These are phyloP conservation scores for Brienomyrus longianalis DNA, from an alignment of 2,113 vertebrate genomes.

Conservation along the genomic window DNA sequence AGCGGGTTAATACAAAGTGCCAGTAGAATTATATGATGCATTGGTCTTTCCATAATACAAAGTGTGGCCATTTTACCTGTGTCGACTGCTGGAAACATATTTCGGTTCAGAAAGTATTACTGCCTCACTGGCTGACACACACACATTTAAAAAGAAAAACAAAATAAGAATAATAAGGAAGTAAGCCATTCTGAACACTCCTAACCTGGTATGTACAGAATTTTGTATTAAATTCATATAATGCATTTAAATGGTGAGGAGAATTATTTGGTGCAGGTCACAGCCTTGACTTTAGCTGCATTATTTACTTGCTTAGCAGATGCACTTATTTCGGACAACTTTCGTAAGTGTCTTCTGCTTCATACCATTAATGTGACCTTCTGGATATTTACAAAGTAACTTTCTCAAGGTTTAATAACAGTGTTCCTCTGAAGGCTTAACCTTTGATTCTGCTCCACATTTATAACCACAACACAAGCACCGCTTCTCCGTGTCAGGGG, in stretches of 20 bases:
- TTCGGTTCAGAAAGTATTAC: background rate
- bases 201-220: background rate
- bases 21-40: background rate
- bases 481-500: background rate
- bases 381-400: background rate
- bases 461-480: background rate
- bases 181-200: background rate
- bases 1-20: slow-evolving; percentile 3
- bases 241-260: background rate
- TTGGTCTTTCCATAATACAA: background rate
- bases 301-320: background rate
- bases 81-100: background rate
- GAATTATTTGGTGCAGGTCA: background rate
- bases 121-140: background rate
- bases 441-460: background rate
- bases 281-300: background rate
- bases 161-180: background rate
- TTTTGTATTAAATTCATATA: background rate
- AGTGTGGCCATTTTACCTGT: slow-evolving; percentile 24
- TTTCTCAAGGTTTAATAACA: background rate
- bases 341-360: background rate
- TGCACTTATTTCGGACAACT: background rate
- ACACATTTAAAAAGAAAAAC: background rate
- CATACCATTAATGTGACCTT: background rate
- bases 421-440: background rate